A percentile compares a stretch with the other conserved stretches of the same genome.
Evolutionary conservation across 1,140 invertebrate species (phyloP).

Genomic region (Achroia grisella): DNA sequence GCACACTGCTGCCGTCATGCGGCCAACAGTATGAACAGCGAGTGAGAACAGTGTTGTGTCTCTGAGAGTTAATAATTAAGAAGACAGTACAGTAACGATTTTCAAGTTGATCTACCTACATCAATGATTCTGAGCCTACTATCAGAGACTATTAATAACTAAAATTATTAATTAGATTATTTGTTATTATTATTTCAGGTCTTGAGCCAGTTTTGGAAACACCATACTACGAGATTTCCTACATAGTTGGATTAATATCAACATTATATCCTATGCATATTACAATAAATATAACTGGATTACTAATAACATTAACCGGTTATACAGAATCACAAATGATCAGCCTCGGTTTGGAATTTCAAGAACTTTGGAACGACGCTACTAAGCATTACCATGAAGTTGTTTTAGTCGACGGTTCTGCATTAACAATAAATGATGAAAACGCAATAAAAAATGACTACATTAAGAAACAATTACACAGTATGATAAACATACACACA

Average conservation of each 20-base stretch:
- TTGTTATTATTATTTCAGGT: slow-evolving; percentile 13
- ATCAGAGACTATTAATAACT: too few relatives aligned
- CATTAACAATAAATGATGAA: slow-evolving; percentile 1
- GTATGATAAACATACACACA: slow-evolving; percentile 24
- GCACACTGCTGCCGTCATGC: too few relatives aligned
- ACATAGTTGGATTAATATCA: slow-evolving; percentile 5
- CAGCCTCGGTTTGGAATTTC: slow-evolving; percentile 27
- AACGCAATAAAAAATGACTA: slow-evolving; percentile 22
- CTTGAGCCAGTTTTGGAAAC: slow-evolving; percentile 16
- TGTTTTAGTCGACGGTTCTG: background rate
- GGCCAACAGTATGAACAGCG: too few relatives aligned
- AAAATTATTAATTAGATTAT: background rate
- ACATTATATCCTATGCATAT: slow-evolving; percentile 5
- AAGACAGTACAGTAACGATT: too few relatives aligned
- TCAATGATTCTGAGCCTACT: too few relatives aligned
- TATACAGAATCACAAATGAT: slow-evolving; percentile 36
- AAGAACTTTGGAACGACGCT: slow-evolving; percentile 28
- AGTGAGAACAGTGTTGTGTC: too few relatives aligned
- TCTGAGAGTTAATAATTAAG: too few relatives aligned
- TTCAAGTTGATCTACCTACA: too few relatives aligned
- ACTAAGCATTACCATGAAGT: slow-evolving; percentile 10
- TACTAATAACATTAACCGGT: slow-evolving; percentile 24
- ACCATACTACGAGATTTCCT: slow-evolving; percentile 25
- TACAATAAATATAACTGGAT: slow-evolving; percentile 15
- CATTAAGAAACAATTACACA: slow-evolving; percentile 16